Conservation (phyloP, 2,113 vertebrate species). For the Deroptyus accipitrinus region DNA sequence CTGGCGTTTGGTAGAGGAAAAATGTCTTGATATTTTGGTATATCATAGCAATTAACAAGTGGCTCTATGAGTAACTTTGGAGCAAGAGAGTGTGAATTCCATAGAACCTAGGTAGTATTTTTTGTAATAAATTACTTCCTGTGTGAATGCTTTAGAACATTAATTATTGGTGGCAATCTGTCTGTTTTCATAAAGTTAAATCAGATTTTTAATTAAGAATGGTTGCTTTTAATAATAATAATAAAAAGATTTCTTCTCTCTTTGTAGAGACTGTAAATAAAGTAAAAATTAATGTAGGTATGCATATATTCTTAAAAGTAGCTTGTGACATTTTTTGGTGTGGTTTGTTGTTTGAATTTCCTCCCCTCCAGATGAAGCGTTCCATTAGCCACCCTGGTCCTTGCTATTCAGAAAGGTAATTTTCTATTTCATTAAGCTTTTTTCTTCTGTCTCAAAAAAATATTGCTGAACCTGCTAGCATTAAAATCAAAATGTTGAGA, state of each 20-base stretch:
- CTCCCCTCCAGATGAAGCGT: slow-evolving; percentile 30
- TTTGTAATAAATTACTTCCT: neutral
- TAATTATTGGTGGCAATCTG: neutral
- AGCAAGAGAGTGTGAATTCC: neutral
- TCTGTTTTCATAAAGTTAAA: neutral
- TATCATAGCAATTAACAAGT: neutral
- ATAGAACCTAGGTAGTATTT: neutral
- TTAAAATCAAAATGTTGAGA: neutral
- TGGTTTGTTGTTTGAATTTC: neutral
- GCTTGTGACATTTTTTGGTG: slow-evolving; percentile 10
- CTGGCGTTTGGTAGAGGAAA: neutral
- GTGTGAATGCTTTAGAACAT: neutral
- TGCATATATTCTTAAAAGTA: neutral
- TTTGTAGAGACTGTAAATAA: neutral
- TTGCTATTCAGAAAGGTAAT: slow-evolving; percentile 59
- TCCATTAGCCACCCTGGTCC: slow-evolving; percentile 60
- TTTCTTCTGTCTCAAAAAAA: neutral
- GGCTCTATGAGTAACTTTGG: neutral
- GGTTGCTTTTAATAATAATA: neutral
- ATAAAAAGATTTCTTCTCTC: neutral
- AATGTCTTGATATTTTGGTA: neutral
- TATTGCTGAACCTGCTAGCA: neutral
- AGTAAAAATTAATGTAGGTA: neutral
- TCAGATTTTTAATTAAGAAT: neutral
- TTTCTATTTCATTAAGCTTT: neutral